A percentile compares a stretch with the other conserved stretches of the same genome.
These are phyloP conservation scores for Hycleus phaleratus DNA, from an alignment of 1,140 invertebrate species.

Conservation along the genomic window DNA sequence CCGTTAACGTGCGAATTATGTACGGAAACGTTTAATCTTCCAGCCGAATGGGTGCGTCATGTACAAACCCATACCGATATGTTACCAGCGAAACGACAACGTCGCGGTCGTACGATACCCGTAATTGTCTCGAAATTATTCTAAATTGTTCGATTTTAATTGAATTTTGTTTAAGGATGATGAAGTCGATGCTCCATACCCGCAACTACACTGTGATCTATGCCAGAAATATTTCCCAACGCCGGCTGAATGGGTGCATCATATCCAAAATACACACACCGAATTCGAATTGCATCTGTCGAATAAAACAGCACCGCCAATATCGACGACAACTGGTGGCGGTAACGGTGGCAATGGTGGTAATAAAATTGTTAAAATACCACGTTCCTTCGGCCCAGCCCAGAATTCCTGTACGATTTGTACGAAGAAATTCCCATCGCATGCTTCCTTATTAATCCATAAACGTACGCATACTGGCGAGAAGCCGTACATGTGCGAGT, in stretches of 20 bases:
- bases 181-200: conserved; percentile 58
- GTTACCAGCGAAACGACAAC: conserved; percentile 45
- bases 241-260: conserved; percentile 75
- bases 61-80: conserved; percentile 64
- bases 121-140: not conserved
- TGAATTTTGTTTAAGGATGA: conserved; percentile 42
- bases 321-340: not conserved
- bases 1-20: conserved; percentile 74
- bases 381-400: conserved; percentile 28
- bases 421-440: conserved; percentile 66
- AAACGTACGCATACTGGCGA: conserved; percentile 63
- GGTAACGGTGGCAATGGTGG: conserved; percentile 41
- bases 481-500: conserved; percentile 61
- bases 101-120: conserved; percentile 30
- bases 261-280: conserved; percentile 73
- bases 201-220: conserved; percentile 65
- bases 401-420: conserved; percentile 63
- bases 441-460: conserved; percentile 69
- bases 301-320: conserved; percentile 45
- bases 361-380: conserved; percentile 6
- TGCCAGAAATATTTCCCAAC: conserved; percentile 74
- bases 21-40: conserved; percentile 72
- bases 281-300: conserved; percentile 73
- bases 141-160: not conserved
- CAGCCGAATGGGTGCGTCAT: conserved; percentile 72